A percentile compares a stretch with the other conserved stretches of the same genome.
These are phyloP conservation scores for Bombylius major DNA, from an alignment of 2,888 invertebrate genomes.

Conservation along the genomic window DNA sequence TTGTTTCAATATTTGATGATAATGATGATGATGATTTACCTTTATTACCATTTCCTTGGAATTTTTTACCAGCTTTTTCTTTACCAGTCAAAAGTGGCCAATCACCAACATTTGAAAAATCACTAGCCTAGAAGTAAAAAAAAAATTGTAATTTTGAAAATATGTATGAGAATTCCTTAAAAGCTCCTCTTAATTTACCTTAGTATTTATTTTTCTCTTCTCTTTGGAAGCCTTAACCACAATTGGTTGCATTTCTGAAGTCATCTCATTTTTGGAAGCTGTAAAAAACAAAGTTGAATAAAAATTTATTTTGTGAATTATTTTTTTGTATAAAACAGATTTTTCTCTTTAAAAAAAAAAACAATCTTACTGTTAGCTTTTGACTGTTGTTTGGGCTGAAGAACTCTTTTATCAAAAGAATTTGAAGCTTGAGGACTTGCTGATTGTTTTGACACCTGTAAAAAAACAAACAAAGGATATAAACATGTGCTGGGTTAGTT, in stretches of 20 bases:
- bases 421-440: constrained; percentile 33
- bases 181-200: constrained; percentile 33
- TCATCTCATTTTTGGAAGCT: constrained; percentile 14
- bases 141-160: not conserved
- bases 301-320: not conserved
- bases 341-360: not conserved
- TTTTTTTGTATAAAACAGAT: too few species aligned
- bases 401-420: constrained; percentile 50
- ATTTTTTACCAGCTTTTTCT: constrained; percentile 41
- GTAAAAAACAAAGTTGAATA: constrained; percentile 11
- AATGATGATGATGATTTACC: constrained; percentile 1
- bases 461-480: constrained; percentile 11
- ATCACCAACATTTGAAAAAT: constrained; percentile 78
- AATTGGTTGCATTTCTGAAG: constrained; percentile 28
- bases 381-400: constrained; percentile 53
- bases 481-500: too few species aligned
- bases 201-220: constrained; percentile 42
- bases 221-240: constrained; percentile 42
- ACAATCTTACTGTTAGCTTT: constrained; percentile 32
- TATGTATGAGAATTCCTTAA: not conserved
- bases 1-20: not conserved
- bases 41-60: constrained; percentile 3
- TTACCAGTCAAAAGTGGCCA: constrained; percentile 77
- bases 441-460: constrained; percentile 36
- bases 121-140: constrained; percentile 55